Base-by-base conservation (phyloP, 2,797 vertebrate species). In the Muscicapa striata region DNA sequence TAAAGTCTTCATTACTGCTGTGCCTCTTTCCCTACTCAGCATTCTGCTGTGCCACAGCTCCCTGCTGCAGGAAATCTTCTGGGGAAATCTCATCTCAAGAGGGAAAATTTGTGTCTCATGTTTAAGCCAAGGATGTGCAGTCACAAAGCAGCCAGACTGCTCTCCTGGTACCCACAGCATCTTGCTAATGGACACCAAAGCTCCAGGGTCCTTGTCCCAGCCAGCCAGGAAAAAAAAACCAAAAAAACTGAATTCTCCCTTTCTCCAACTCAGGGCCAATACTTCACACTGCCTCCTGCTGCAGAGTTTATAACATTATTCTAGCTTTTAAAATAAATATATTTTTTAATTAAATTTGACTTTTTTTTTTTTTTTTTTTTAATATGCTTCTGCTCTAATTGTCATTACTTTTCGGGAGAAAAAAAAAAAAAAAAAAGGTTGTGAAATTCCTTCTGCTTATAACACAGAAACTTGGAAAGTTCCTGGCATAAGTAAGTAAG, bases 1-100 rank as follows among this genome's bases (percentile, higher is more conserved):
- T 68, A 36, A 93, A 90, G 38, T 59, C 69, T 89, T 93, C 54
- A 82, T 96, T 95, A 94, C 7, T 76, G 22, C 64, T 74, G 19
- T 26, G 68, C 46, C 84, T 76, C 87, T 55, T 55, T 27, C 54
- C 36, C 29, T 67, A 24, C 72, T 89, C 52, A 82, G 49, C 46
- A 26, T 29, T 75, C 49, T 63, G 24, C 43, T 84, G 24, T 30
- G 36, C 52, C 59, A 48, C 72, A 62, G 69, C 38, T 67, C 83
- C 43, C 32, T 84, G 19, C 43, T 57, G 13, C 5, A 12, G 5
- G 6, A 32, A 7, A 2, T 3, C 8, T 18, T 67, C 41, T 55
- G 20, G 48, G 29, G 36, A 43, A 64, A 48, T 22, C 51, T 68
- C 48, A 21, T n/a, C 30, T 29, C 34, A 57, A 14, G 17, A 59